Evolutionary conservation across 2,888 invertebrate genomes (phyloP).

Genomic region (Drosophila mettleri): DNA sequence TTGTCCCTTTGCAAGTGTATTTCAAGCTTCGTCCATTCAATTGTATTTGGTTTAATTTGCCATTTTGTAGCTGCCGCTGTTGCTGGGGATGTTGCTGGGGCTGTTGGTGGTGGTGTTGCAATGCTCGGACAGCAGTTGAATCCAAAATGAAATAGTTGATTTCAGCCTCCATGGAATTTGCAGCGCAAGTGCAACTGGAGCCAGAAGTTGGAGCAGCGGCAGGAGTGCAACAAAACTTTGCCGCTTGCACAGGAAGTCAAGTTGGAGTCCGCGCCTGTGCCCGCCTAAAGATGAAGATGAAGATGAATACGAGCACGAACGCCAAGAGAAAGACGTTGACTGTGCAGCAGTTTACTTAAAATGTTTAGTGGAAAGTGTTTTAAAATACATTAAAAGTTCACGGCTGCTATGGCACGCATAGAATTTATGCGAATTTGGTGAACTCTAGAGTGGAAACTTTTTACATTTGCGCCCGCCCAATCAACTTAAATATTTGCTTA

Average conservation of each 20-base stretch:
- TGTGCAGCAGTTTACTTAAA: conserved; percentile 74
- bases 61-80: conserved; percentile 60
- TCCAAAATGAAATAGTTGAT: conserved; percentile 81
- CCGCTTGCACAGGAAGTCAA: conserved; percentile 75
- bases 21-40: not conserved
- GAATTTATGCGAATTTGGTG: conserved; percentile 80
- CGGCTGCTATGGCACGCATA: conserved; percentile 80
- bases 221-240: conserved; percentile 68
- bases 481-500: conserved; percentile 78
- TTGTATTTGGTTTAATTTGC: conserved; percentile 48
- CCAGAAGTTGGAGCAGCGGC: conserved; percentile 34
- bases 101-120: conserved; percentile 56
- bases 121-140: conserved; percentile 78
- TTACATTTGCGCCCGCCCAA: conserved; percentile 76
- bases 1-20: conserved; percentile 50
- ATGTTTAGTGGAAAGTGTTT: conserved; percentile 82
- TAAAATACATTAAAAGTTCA: conserved; percentile 82
- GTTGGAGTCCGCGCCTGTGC: conserved; percentile 57
- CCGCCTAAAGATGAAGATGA: conserved; percentile 19
- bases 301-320: conserved; percentile 9
- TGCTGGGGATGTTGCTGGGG: conserved; percentile 16
- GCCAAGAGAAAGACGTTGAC: conserved; percentile 23
- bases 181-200: conserved; percentile 52
- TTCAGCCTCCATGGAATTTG: conserved; percentile 78
- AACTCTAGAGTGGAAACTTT: conserved; percentile 78